Percentiles rank a stretch among this genome's conserved stretches.
Evolutionary conservation across 2,113 vertebrate species (phyloP).

Genomic region (Phoxinus phoxinus): DNA sequence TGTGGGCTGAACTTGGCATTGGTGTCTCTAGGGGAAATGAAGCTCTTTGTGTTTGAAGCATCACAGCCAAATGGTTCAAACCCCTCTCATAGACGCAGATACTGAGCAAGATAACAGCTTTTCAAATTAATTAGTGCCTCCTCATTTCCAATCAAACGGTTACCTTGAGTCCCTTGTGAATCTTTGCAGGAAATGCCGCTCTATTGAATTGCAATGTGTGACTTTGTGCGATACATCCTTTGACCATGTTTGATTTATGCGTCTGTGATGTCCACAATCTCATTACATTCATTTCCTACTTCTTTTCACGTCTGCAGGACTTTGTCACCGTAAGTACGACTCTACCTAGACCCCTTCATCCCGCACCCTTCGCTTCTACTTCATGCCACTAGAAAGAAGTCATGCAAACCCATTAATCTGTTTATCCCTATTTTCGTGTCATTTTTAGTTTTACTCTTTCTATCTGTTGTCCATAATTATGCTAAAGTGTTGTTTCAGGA

Average conservation of each 20-base stretch:
- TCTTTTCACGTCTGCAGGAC: conserved; percentile 59
- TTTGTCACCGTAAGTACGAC: conserved; percentile 71
- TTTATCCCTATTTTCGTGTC: neutral
- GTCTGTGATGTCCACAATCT: conserved; percentile 41
- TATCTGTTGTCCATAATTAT: neutral
- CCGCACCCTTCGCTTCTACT: neutral
- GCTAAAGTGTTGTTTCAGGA: neutral
- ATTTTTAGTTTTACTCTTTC: neutral
- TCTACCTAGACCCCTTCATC: neutral
- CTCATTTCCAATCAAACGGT: conserved; percentile 32
- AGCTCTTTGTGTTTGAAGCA: conserved; percentile 57
- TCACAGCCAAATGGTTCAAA: conserved; percentile 52
- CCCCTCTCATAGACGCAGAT: conserved; percentile 52
- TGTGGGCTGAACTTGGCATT: conserved; percentile 62
- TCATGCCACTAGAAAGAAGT: neutral
- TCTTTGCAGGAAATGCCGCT: conserved; percentile 20
- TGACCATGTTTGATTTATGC: conserved; percentile 52
- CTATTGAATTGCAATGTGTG: conserved; percentile 37
- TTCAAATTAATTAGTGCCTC: conserved; percentile 53
- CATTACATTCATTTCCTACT: conserved; percentile 7
- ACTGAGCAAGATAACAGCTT: conserved; percentile 55
- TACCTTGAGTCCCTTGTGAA: conserved; percentile 38
- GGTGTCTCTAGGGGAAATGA: conserved; percentile 50
- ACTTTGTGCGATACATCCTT: conserved; percentile 40
- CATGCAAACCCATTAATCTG: neutral